Percentiles rank a stretch among this genome's conserved stretches.
These are phyloP conservation scores for Nephrotoma guestfalica DNA, from an alignment of 2,888 invertebrate genomes.

Conservation along the genomic window DNA sequence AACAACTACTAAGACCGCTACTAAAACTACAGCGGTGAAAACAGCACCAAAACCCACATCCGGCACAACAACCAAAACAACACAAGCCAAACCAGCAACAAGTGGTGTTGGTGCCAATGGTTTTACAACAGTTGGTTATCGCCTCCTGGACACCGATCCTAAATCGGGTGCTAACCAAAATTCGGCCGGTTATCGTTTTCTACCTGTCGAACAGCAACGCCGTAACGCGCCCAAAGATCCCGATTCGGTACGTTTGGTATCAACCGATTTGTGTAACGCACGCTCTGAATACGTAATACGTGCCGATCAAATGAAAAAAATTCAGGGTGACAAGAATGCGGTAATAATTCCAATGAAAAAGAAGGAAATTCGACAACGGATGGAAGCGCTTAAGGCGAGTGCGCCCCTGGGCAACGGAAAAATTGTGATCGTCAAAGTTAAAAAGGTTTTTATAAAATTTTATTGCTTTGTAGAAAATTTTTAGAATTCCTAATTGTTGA, in stretches of 20 bases:
- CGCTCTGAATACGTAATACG: neutral
- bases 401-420: neutral
- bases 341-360: constrained; percentile 5
- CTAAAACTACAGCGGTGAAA: neutral
- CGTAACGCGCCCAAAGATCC: neutral
- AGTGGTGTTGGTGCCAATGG: neutral
- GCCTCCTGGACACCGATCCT: neutral
- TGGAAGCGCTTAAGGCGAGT: neutral
- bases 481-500: neutral
- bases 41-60: neutral
- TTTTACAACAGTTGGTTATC: constrained; percentile 4
- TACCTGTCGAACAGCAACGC: neutral
- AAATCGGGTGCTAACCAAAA: neutral
- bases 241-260: neutral
- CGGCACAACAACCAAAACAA: neutral
- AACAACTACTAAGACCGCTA: constrained; percentile 1
- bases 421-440: constrained; percentile 5
- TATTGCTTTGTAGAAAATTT: neutral
- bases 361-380: neutral
- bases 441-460: constrained; percentile 2
- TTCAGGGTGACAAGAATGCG: neutral
- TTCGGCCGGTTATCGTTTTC: neutral
- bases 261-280: neutral
- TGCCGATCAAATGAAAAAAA: constrained; percentile 2
- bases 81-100: neutral